Evolutionary conservation across 2,113 vertebrate species (phyloP).

Genomic region (Pterocles burchelli): DNA sequence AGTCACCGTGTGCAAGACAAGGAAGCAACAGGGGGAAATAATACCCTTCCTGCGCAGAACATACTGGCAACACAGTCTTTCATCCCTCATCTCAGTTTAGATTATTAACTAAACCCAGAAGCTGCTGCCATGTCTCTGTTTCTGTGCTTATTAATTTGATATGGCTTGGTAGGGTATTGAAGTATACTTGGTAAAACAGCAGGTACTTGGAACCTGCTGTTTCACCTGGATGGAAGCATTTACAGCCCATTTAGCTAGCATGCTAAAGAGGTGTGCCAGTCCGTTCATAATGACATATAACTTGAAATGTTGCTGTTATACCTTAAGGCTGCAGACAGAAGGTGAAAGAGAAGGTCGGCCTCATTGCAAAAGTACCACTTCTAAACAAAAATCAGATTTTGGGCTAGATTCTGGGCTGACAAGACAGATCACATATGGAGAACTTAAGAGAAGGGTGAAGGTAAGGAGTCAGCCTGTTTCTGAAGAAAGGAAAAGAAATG

Average conservation of each 20-base stretch:
- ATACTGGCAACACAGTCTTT: background rate
- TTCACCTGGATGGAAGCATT: background rate
- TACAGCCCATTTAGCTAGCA: conserved; percentile 27
- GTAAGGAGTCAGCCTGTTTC: background rate
- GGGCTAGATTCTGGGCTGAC: conserved; percentile 17
- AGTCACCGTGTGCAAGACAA: background rate
- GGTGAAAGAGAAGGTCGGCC: conserved; percentile 47
- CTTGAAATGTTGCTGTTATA: conserved; percentile 38
- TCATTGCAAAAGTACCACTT: conserved; percentile 44
- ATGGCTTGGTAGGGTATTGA: background rate
- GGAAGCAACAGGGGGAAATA: background rate
- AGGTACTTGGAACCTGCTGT: background rate
- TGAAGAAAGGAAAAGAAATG: background rate
- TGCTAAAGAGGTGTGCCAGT: conserved; percentile 8
- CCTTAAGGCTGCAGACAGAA: conserved; percentile 38
- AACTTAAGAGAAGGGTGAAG: background rate
- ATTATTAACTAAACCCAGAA: background rate
- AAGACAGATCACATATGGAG: conserved; percentile 11
- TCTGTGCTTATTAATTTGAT: background rate
- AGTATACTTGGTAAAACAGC: background rate
- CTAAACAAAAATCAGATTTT: conserved; percentile 43
- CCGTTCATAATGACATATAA: background rate
- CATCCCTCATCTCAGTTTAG: background rate
- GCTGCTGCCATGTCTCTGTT: background rate
- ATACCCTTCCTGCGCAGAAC: background rate